Conservation (phyloP, 2,797 vertebrate genomes). For the Crossoptilon crossoptilon region DNA sequence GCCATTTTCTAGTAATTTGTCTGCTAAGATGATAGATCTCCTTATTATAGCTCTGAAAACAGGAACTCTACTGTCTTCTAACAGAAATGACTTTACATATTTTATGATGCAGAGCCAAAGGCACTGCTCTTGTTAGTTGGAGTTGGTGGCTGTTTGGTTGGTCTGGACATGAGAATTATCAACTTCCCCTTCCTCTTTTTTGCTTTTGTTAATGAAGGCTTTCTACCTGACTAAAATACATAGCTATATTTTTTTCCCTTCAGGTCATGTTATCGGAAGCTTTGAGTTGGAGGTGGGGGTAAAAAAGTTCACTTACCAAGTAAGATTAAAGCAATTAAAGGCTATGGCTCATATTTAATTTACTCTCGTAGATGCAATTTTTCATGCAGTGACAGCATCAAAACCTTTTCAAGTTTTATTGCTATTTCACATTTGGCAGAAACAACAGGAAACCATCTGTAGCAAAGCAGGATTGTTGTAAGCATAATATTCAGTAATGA, state of each 20-base stretch:
- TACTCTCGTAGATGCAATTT: constrained; percentile 67
- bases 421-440: constrained; percentile 72
- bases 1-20: constrained; percentile 53
- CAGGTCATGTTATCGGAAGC: constrained; percentile 67
- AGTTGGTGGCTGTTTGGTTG: constrained; percentile 60
- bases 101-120: constrained; percentile 72
- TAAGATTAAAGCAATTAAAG: constrained; percentile 79
- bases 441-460: constrained; percentile 79
- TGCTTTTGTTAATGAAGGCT: constrained; percentile 64
- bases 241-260: constrained; percentile 47
- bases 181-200: constrained; percentile 70
- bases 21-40: constrained; percentile 45
- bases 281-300: constrained; percentile 61
- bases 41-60: constrained; percentile 63
- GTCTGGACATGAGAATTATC: constrained; percentile 67
- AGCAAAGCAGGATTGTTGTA: constrained; percentile 63
- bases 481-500: constrained; percentile 70
- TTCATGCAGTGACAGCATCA: constrained; percentile 60
- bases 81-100: constrained; percentile 54
- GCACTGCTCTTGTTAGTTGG: constrained; percentile 47
- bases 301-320: constrained; percentile 61
- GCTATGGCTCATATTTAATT: constrained; percentile 71
- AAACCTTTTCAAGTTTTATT: constrained; percentile 79
- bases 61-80: constrained; percentile 60
- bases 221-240: constrained; percentile 67